A percentile compares a stretch with the other conserved stretches of the same genome.
These are phyloP conservation scores for Xyrichtys novacula DNA, from an alignment of 2,797 vertebrate species.

Conservation along the genomic window DNA sequence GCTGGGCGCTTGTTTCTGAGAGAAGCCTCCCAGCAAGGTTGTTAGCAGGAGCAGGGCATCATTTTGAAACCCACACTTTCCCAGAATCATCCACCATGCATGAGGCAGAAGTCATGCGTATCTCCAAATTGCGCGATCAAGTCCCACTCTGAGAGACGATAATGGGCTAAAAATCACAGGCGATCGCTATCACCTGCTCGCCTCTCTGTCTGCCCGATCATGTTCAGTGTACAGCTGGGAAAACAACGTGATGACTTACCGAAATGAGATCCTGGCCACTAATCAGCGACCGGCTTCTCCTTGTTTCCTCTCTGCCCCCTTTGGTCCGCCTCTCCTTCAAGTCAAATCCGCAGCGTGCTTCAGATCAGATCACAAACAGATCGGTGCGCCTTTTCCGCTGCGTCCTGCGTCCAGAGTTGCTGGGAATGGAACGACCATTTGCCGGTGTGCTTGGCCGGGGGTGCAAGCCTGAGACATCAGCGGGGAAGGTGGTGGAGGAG, in stretches of 20 bases:
- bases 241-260: constrained; percentile 71
- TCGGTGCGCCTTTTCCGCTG: constrained; percentile 64
- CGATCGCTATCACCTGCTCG: constrained; percentile 32
- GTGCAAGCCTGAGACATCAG: constrained; percentile 71
- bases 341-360: constrained; percentile 74
- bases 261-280: constrained; percentile 69
- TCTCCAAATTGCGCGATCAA: constrained; percentile 20
- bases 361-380: constrained; percentile 65
- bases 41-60: constrained; percentile 25
- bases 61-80: constrained; percentile 13
- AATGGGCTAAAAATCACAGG: background rate
- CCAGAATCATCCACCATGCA: constrained; percentile 3
- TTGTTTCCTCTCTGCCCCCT: constrained; percentile 42
- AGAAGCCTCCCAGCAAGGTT: constrained; percentile 15
- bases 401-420: constrained; percentile 76
- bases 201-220: background rate
- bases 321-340: constrained; percentile 51
- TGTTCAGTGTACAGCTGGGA: constrained; percentile 13
- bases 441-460: constrained; percentile 66
- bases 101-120: constrained; percentile 39
- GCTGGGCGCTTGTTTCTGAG: constrained; percentile 25
- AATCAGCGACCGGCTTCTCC: constrained; percentile 62
- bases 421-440: constrained; percentile 74
- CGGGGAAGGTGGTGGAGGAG: constrained; percentile 35
- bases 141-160: constrained; percentile 9